Percentiles rank a stretch among this genome's conserved stretches.
phyloP scores from a whole-genome alignment of 64 coral and sea anemone species.

The Acropora tenuis region DNA sequence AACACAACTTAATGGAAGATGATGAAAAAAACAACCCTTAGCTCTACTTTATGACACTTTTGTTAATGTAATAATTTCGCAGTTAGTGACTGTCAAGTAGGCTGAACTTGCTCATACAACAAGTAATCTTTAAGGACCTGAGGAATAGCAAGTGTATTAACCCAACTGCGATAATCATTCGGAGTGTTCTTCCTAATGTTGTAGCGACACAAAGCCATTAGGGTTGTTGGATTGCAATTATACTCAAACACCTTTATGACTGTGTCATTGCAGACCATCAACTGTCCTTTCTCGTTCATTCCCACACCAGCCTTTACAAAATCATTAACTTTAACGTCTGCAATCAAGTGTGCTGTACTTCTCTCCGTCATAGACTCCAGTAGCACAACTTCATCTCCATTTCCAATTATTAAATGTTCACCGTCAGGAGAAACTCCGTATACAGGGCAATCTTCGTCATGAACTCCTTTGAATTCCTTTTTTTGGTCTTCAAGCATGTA shows the following conservation, averaged over 20 bases:
- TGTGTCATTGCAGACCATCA: conserved; percentile 65
- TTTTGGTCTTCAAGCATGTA: conserved; percentile 62
- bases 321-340: conserved; percentile 6
- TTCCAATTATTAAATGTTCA: conserved; percentile 71
- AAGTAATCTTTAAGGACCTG: conserved; percentile 60
- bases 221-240: conserved; percentile 21
- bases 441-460: background rate
- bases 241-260: conserved; percentile 73
- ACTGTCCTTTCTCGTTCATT: conserved; percentile 60
- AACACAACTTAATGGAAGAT: too few relatives aligned
- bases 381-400: conserved; percentile 45
- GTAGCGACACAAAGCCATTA: conserved; percentile 55
- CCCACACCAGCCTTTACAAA: background rate
- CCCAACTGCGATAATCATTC: conserved; percentile 3
- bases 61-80: too few relatives aligned
- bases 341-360: conserved; percentile 67
- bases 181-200: background rate
- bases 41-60: too few relatives aligned
- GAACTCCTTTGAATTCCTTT: background rate
- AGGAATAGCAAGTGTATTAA: conserved; percentile 42
- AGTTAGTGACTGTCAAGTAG: background rate
- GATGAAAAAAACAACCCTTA: too few relatives aligned
- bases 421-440: conserved; percentile 65
- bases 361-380: conserved; percentile 61
- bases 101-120: conserved; percentile 20